phyloP scores from a whole-genome alignment of 1,140 invertebrate species.

The Cyrtorhinus lividipennis region DNA sequence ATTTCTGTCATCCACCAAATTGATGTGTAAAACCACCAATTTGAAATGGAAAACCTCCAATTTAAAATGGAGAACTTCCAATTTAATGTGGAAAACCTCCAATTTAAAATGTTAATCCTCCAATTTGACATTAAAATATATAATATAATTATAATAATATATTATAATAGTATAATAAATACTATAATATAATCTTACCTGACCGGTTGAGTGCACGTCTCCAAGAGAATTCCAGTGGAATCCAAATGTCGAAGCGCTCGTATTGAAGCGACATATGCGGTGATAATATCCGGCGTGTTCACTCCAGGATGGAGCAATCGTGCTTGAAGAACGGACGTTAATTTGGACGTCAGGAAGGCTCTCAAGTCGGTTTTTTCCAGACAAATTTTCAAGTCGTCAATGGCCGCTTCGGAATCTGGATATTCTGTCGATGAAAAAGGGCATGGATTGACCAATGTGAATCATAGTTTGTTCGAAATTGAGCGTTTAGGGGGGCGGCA shows the following conservation, averaged over 20 bases:
- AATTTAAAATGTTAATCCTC: too few species aligned
- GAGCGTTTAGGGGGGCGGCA: too few species aligned
- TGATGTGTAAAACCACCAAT: too few species aligned
- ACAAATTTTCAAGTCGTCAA: slow-evolving; percentile 78
- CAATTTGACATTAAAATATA: too few species aligned
- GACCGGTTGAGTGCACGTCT: slow-evolving; percentile 89
- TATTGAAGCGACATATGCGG: slow-evolving; percentile 91
- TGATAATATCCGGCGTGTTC: slow-evolving; percentile 93
- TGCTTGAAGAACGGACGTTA: slow-evolving; percentile 65
- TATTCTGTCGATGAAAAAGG: slow-evolving; percentile 47
- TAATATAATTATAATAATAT: too few species aligned
- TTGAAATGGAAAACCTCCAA: too few species aligned
- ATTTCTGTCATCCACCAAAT: too few species aligned
- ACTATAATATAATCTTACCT: too few species aligned
- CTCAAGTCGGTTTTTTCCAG: slow-evolving; percentile 73
- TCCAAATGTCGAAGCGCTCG: slow-evolving; percentile 82
- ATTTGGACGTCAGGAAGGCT: slow-evolving; percentile 52
- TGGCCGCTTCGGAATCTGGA: slow-evolving; percentile 84
- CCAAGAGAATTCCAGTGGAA: slow-evolving; percentile 80
- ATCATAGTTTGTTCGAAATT: not conserved
- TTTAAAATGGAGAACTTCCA: too few species aligned
- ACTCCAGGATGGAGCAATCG: slow-evolving; percentile 84
- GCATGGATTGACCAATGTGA: too few species aligned
- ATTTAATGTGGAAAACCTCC: too few species aligned
- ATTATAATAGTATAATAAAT: too few species aligned